Evolutionary conservation across 2,113 vertebrate species (phyloP), one percentile per base, ranked within the genome.

Genomic region (Myotis lucifugus): DNA sequence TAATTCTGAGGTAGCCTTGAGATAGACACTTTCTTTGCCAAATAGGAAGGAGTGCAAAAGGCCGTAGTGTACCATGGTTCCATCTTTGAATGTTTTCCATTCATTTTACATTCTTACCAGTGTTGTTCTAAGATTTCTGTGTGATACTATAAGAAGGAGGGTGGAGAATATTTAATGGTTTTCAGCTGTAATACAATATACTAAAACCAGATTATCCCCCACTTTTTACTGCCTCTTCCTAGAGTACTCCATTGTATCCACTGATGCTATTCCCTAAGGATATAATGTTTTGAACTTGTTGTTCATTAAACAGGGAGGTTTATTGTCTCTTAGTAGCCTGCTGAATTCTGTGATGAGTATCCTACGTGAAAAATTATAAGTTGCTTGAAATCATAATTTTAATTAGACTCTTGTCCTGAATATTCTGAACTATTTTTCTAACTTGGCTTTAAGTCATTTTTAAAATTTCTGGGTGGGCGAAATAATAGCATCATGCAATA

Each of bases 301-400:
- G 11, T 64, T 88, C 69, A 34, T 73, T 52, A 40, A 85, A 84
- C 27, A 85, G 19, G 48, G 25, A 34, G 14, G 32, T 73, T 90
- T 91, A 69, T 56, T 91, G 46, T 89, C 32, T 81, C 42, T 70
- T 94, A n/a, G 70, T 83, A 34, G 42, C 29, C 48, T 86, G 10
- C 37, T 93, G 37, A 89, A 76, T 84, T 91, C 32, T 72, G 70
- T 70, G 32, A 56, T 85, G 46, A 95, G 27, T 90, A 72, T 73
- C 46, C 56, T 89, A 85, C 72, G 23, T 32, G 48, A 13, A 93
- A 85, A 93, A 86, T 91, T 74, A 88, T 34, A 95, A 93, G 37
- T 88, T 86, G 25, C 52, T 91, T 93, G 27, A 61, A 95, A 86
- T 72, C 70, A 86, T 91, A 82, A 90, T 93, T 95, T 94, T 85